Evolutionary conservation across 2,113 vertebrate species (phyloP).

Genomic region (Solenodon paradoxus): DNA sequence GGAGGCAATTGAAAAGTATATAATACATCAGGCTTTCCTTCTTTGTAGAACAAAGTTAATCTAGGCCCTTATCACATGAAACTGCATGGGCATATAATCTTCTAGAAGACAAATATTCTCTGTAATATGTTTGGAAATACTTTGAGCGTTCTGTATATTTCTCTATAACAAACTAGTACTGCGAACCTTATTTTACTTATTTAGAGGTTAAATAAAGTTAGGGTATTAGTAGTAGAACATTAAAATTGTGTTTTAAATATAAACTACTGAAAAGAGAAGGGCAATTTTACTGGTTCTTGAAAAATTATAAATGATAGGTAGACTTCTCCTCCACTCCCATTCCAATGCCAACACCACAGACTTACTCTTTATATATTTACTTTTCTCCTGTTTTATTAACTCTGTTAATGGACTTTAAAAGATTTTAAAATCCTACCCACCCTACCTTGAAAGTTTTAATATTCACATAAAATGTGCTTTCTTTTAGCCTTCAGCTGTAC

Average conservation of each 20-base stretch:
- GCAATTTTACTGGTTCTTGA: neutral
- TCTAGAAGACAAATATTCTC: constrained; percentile 47
- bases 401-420: neutral
- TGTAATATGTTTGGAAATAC: constrained; percentile 52
- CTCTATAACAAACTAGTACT: neutral
- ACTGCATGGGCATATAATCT: constrained; percentile 24
- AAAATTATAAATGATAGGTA: neutral
- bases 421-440: neutral
- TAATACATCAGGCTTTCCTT: neutral
- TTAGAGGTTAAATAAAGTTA: neutral
- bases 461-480: neutral
- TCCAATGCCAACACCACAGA: neutral
- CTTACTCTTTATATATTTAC: neutral
- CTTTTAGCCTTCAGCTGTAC: neutral
- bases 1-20: neutral
- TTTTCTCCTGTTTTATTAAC: constrained; percentile 29
- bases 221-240: neutral
- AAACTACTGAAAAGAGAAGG: neutral
- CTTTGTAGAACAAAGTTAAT: constrained; percentile 24
- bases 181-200: neutral
- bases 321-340: neutral
- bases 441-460: neutral
- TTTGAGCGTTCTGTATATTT: constrained; percentile 42
- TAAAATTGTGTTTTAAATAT: neutral
- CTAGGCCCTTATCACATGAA: constrained; percentile 37